A percentile compares a stretch with the other conserved stretches of the same genome.
phyloP scores from a whole-genome alignment of 2,113 vertebrate species.

The Solenodon paradoxus region DNA sequence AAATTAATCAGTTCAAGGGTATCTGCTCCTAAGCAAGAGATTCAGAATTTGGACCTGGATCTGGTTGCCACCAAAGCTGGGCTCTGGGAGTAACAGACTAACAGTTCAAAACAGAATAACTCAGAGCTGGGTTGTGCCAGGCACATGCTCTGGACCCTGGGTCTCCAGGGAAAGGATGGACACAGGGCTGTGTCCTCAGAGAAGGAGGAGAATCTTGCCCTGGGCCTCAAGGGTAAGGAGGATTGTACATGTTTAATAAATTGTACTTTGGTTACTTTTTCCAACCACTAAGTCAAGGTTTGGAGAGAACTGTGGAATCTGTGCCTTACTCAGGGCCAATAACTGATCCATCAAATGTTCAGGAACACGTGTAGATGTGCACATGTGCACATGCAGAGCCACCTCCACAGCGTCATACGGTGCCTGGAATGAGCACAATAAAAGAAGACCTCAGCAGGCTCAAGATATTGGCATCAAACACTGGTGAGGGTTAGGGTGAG shows the following conservation, averaged over 20 bases:
- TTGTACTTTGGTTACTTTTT: slow-evolving; percentile 39
- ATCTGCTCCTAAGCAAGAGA: background rate
- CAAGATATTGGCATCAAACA: background rate
- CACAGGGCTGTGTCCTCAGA: background rate
- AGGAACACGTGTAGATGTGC: background rate
- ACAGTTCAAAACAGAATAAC: background rate
- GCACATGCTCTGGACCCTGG: background rate
- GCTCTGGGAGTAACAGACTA: background rate
- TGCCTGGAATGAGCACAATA: background rate
- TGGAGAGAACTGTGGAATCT: slow-evolving; percentile 57
- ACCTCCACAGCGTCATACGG: background rate
- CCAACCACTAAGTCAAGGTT: slow-evolving; percentile 41
- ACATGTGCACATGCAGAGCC: background rate
- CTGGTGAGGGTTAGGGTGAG: background rate
- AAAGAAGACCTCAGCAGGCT: background rate
- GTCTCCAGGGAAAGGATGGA: background rate
- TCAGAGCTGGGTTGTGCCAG: background rate
- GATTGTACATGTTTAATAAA: slow-evolving; percentile 4
- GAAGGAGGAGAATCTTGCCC: background rate
- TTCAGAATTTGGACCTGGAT: background rate
- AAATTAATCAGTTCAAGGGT: background rate
- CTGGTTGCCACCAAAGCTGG: background rate
- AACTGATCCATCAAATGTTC: slow-evolving; percentile 37
- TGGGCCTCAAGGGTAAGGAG: background rate
- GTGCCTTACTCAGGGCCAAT: slow-evolving; percentile 38